Percentiles rank a stretch among this genome's conserved stretches.
These are phyloP conservation scores for Sebastes paucispinis DNA, from an alignment of 2,797 vertebrate species.

Conservation along the genomic window DNA sequence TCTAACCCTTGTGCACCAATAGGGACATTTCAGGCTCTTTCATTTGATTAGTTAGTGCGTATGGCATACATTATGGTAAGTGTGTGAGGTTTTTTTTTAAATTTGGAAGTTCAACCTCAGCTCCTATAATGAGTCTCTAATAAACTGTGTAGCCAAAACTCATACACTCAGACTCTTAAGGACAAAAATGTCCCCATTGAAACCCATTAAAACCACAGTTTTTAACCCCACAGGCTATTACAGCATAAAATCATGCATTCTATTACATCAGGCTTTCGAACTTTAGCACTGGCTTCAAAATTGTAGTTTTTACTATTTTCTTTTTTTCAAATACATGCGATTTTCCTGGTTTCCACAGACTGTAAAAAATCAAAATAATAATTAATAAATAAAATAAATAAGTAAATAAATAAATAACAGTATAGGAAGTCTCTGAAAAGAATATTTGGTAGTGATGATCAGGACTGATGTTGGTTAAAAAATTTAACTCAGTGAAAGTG, in stretches of 20 bases:
- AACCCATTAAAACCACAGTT: not conserved
- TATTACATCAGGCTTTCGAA: no score
- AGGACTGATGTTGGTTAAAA: no score
- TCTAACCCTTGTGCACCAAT: not conserved
- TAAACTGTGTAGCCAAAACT: not conserved
- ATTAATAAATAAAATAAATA: no score
- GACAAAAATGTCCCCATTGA: not conserved
- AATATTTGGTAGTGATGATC: no score
- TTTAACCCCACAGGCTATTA: not conserved
- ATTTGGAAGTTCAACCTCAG: not conserved
- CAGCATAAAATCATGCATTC: not conserved
- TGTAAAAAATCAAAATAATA: not conserved
- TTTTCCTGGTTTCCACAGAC: not conserved
- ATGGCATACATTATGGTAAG: not conserved
- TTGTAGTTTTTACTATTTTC: not conserved
- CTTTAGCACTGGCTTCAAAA: not conserved
- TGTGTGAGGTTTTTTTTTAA: not conserved
- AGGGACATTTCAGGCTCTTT: not conserved
- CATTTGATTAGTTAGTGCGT: not conserved
- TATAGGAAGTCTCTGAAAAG: no score
- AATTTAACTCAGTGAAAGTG: accelerated
- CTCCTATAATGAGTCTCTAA: not conserved
- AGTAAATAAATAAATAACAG: no score
- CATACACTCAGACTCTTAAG: not conserved
- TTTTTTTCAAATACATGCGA: not conserved